Evolutionary conservation across 2,113 vertebrate species (phyloP).

Genomic region (human): GRCh38 chr2:125402501-125403000

Average conservation of each 20-base stretch:
- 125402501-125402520: neutral
- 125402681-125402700: neutral
- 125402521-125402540: neutral
- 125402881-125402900: neutral
- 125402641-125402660: neutral
- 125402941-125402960: conserved; percentile 16
- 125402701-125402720: neutral
- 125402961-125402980: neutral
- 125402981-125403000: neutral
- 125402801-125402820: neutral
- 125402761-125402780: neutral
- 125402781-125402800: neutral
- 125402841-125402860: neutral
- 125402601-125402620: neutral
- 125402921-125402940: neutral
- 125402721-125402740: neutral
- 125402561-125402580: neutral
- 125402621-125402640: neutral
- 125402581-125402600: neutral
- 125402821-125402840: neutral
- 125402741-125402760: neutral
- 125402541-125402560: neutral
- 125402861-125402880: neutral
- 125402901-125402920: neutral
- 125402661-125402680: neutral